phyloP scores from a whole-genome alignment of 1,140 invertebrate genomes.

The Brachionus koreanus region DNA sequence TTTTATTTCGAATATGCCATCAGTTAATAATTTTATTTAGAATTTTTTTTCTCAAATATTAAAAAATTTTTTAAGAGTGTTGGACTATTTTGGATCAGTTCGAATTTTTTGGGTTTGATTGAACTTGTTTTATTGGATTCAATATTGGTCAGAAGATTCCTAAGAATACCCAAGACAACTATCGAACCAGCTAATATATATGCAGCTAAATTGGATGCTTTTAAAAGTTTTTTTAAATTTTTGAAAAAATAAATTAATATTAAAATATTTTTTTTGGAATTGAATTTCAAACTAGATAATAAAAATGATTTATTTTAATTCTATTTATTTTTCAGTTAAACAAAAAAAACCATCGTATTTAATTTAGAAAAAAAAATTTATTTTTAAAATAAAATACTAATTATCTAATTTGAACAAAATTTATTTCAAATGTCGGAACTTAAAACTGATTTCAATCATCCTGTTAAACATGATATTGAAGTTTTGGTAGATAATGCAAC shows the following conservation, averaged over 20 bases:
- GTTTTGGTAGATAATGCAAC: background rate
- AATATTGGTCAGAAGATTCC: background rate
- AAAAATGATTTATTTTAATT: too few relatives aligned
- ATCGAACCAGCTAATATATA: conserved; percentile 12
- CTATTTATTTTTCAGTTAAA: too few relatives aligned
- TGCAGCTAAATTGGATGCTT: background rate
- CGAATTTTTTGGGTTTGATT: conserved; percentile 1
- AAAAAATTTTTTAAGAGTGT: background rate
- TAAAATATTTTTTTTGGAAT: background rate
- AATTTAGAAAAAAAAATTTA: too few relatives aligned
- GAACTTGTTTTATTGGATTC: background rate
- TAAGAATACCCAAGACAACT: background rate
- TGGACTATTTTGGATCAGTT: conserved; percentile 2
- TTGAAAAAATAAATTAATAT: background rate
- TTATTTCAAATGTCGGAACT: background rate
- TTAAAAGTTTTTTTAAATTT: conserved; percentile 17
- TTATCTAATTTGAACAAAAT: too few relatives aligned
- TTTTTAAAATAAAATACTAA: too few relatives aligned
- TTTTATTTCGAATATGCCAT: conserved; percentile 36
- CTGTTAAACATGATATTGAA: background rate
- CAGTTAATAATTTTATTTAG: background rate
- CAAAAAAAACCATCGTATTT: too few relatives aligned
- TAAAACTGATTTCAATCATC: background rate
- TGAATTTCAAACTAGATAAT: too few relatives aligned
- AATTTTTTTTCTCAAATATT: background rate